A percentile compares a stretch with the other conserved stretches of the same genome.
phyloP scores from a whole-genome alignment of 53 echinoderm and acorn worm genomes.

The Antedon mediterranea region DNA sequence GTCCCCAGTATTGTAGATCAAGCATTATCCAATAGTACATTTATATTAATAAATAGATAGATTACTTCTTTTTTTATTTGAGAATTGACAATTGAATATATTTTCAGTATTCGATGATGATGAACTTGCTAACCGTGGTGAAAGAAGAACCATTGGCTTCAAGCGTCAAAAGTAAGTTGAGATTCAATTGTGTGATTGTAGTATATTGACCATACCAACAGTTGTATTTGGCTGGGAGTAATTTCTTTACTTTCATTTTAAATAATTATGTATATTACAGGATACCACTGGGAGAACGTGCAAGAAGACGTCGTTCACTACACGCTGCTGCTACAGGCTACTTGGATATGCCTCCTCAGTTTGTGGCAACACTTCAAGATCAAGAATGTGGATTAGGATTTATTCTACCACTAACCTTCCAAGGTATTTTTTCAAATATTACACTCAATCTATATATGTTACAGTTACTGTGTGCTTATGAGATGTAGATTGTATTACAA shows the following conservation, averaged over 20 bases:
- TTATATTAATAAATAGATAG: neutral
- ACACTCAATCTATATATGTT: neutral
- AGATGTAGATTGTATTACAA: no score
- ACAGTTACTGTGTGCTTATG: neutral
- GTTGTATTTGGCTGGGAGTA: neutral
- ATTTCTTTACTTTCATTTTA: neutral
- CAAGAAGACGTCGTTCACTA: constrained; percentile 67
- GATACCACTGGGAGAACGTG: constrained; percentile 91
- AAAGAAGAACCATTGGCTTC: constrained; percentile 76
- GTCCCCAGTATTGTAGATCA: neutral
- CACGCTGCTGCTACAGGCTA: constrained; percentile 56
- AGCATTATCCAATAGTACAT: neutral
- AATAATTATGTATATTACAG: constrained; percentile 32
- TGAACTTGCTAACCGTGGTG: constrained; percentile 81
- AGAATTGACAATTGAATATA: no score
- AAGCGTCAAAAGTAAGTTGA: constrained; percentile 78
- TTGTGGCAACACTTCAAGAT: constrained; percentile 64
- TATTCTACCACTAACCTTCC: constrained; percentile 91
- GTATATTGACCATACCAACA: no score
- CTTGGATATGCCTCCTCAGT: constrained; percentile 68
- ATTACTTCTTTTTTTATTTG: neutral
- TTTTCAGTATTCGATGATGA: constrained; percentile 75
- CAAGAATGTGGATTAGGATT: constrained; percentile 86
- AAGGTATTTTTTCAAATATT: constrained; percentile 66
- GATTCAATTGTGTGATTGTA: neutral